phyloP scores from a whole-genome alignment of 2,888 invertebrate genomes.

The Drosophila pseudotakahashii region DNA sequence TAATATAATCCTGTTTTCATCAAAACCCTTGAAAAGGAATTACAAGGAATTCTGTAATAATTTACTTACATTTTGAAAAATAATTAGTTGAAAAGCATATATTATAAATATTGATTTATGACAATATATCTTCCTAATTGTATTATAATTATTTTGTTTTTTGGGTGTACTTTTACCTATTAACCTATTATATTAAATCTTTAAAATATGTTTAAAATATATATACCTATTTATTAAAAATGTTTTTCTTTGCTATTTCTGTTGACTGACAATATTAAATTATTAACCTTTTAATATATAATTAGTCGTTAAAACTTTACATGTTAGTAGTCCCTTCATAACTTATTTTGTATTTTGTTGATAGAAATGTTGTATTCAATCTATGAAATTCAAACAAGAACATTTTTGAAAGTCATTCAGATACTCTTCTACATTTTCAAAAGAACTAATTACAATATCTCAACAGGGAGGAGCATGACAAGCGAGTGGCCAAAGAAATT shows the following conservation, averaged over 20 bases:
- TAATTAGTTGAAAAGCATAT: too few relatives aligned
- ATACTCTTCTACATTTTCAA: background rate
- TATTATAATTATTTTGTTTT: too few relatives aligned
- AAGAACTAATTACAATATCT: slow-evolving; percentile 21
- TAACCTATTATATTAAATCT: background rate
- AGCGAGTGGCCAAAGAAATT: slow-evolving; percentile 87
- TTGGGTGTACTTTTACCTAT: too few relatives aligned
- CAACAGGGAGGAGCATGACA: slow-evolving; percentile 89
- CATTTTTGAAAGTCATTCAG: background rate
- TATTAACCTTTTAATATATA: background rate
- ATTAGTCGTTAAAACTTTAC: background rate
- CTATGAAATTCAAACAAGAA: background rate
- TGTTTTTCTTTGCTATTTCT: too few relatives aligned
- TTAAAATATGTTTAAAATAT: too few relatives aligned
- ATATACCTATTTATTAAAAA: too few relatives aligned
- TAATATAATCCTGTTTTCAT: background rate
- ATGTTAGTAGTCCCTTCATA: background rate
- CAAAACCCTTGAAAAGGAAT: too few relatives aligned
- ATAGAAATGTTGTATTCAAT: too few relatives aligned
- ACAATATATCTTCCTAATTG: too few relatives aligned
- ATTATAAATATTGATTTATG: background rate
- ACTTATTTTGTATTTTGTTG: background rate
- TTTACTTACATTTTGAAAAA: too few relatives aligned
- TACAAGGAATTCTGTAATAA: too few relatives aligned
- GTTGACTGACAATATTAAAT: too few relatives aligned